These are phyloP conservation scores for Hypocryptadius cinnamomeus DNA, from an alignment of 2,113 vertebrate species.

Conservation along the genomic window DNA sequence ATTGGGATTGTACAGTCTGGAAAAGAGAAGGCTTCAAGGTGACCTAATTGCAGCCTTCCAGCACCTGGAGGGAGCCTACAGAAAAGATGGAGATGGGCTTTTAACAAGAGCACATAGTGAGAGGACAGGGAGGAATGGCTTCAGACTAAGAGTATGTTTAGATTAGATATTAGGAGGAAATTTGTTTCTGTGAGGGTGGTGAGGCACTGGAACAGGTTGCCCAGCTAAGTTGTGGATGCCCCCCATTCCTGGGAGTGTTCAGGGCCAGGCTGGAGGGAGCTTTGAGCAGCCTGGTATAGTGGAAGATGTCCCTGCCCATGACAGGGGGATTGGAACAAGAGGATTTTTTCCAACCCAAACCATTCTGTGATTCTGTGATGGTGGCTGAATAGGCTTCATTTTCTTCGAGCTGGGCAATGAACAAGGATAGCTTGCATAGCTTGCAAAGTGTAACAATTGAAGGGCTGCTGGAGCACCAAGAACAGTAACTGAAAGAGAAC, in stretches of 20 bases:
- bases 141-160: background rate
- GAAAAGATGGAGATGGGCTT: background rate
- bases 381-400: background rate
- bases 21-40: background rate
- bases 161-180: background rate
- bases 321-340: accelerated
- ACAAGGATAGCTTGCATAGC: background rate
- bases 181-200: background rate
- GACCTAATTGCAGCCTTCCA: background rate
- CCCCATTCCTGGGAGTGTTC: background rate
- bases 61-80: background rate
- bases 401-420: background rate
- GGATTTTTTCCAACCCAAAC: background rate
- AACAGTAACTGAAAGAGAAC: background rate
- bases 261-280: background rate
- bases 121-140: background rate
- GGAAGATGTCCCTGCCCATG: background rate
- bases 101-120: background rate
- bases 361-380: background rate
- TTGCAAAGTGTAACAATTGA: background rate
- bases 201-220: background rate
- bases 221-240: background rate
- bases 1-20: background rate
- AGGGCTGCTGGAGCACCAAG: background rate
- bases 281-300: background rate